Conservation (phyloP, 2,113 vertebrate genomes). For the Scophthalmus maximus region DNA sequence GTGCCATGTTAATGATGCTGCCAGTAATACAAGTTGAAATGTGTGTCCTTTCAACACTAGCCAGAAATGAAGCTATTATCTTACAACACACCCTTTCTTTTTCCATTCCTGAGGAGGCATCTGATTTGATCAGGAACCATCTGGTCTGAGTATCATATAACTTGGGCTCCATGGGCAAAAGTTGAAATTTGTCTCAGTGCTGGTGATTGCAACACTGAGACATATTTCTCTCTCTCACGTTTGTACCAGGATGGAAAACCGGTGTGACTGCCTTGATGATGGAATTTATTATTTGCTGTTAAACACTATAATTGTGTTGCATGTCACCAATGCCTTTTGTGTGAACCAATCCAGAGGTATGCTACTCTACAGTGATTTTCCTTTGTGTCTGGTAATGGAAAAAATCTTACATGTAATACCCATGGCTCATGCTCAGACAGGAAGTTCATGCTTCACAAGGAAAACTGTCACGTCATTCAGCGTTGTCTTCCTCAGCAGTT, state of each 20-base stretch:
- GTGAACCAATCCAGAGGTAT: too few relatives aligned
- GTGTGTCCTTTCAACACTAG: background rate
- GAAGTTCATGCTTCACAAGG: background rate
- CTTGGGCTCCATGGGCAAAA: too few relatives aligned
- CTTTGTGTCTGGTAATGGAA: background rate
- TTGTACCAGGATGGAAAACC: slow-evolving; percentile 25
- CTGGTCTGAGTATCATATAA: too few relatives aligned
- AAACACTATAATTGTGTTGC: background rate
- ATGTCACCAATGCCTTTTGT: background rate
- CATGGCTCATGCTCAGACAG: too few relatives aligned
- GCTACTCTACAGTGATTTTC: background rate
- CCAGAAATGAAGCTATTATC: background rate
- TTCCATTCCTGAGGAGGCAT: background rate
- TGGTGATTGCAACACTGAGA: background rate
- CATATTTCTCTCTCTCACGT: background rate
- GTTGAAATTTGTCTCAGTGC: too few relatives aligned
- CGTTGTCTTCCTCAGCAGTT: background rate
- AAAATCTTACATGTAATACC: too few relatives aligned
- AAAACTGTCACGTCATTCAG: background rate
- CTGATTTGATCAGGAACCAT: background rate
- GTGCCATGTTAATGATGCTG: background rate
- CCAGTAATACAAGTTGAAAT: background rate
- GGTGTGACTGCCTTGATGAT: background rate
- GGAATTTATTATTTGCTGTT: background rate
- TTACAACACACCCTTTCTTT: background rate